Evolutionary conservation across 2,113 vertebrate species (phyloP), one percentile per base, ranked within the genome.

Genomic region (Loxodonta africana): DNA sequence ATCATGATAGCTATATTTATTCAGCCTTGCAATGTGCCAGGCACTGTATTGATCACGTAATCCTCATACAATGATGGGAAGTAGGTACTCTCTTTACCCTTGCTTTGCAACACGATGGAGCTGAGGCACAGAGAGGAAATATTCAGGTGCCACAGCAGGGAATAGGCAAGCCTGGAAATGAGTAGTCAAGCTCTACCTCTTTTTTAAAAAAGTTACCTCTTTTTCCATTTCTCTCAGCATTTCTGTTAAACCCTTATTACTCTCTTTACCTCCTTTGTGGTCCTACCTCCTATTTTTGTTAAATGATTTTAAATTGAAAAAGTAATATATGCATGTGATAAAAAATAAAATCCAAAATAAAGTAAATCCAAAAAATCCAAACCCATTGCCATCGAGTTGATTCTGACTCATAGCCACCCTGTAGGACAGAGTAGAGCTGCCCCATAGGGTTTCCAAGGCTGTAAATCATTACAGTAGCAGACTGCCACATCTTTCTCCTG

Each of bases 221-320:
- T 48, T 96, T 90, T 73, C 18, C 37, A 48, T 25, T 91, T 95
- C 51, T 94, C 51, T 84, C 17, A 90, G 46, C 37, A 4, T 83
- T 84, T 90, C 33, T 91, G 53, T 60, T 85, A 77, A 69, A 57
- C 17, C 0, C 1, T 76, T 33, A 76, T 85, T 20, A 44, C 6
- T 71, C 28, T 83, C 48, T 91, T 94, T 88, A 63, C 41, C 48
- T 88, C 18, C 74, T 67, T 14, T 89, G 12, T 86, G 37, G 77
- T 9, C n/a, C n/a, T 57, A 67, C 78, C 92, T 88, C 33, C 41
- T 83, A 96, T 94, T 82, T 88, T 84, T 65, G 44, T 37, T 90
- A 87, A 94, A 48, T 20, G 44, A 6, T 91, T 95, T 95, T 89
- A 44, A 80, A 86, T 48, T 92, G 83, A 80, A 91, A 95, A 95